A percentile compares a stretch with the other conserved stretches of the same genome.
Evolutionary conservation across 2,797 vertebrate genomes (phyloP).

Genomic region (Pipistrellus pipistrellus): DNA sequence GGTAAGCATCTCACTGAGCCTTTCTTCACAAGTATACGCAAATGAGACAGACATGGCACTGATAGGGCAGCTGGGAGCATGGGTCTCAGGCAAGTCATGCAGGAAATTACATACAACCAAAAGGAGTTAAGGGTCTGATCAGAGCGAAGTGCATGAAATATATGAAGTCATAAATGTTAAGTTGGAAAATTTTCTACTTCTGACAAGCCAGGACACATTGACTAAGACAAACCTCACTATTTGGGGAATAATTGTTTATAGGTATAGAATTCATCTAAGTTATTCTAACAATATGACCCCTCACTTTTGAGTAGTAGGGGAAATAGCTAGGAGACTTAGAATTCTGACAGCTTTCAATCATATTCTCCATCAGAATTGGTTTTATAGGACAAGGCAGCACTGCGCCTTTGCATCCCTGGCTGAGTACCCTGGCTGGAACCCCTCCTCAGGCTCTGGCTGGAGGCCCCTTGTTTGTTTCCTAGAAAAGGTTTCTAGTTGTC

Average conservation of each 20-base stretch:
- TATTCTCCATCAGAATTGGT: neutral
- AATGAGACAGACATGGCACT: neutral
- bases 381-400: neutral
- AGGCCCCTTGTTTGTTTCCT: neutral
- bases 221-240: neutral
- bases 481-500: neutral
- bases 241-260: constrained; percentile 1
- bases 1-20: neutral
- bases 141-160: neutral
- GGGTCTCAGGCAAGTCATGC: neutral
- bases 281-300: neutral
- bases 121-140: neutral
- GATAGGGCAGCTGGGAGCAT: neutral
- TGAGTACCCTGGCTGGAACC: neutral
- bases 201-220: neutral
- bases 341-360: constrained; percentile 9
- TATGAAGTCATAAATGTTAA: neutral
- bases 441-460: neutral
- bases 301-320: neutral
- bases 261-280: neutral
- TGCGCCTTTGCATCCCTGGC: neutral
- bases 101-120: neutral
- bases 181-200: neutral
- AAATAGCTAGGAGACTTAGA: neutral
- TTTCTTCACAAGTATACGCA: neutral